Evolutionary conservation across 2,888 invertebrate species (phyloP), one percentile per base, ranked within the genome.

Genomic region (Serripes groenlandicus): DNA sequence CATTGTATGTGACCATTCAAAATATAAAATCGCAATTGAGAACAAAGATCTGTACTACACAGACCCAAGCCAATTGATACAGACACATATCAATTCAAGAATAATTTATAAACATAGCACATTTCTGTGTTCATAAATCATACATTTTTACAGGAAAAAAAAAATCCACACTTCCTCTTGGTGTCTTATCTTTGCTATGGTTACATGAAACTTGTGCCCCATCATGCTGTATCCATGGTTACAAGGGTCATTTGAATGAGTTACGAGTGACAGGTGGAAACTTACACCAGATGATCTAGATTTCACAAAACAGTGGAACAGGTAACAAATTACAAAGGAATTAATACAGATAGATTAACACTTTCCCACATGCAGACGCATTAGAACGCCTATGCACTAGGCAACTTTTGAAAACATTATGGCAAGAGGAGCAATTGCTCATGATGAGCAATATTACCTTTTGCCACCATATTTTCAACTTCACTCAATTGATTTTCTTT

Each of bases 191-290:
- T 80, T 69, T 34, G 66, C 64, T 80, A 78, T 66, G 70, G 75
- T 83, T 78, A 62, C 69, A 71, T 70, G 42, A 69, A 73, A 54
- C 32, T 49, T 21, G 62, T 75, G 78, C 54, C 78, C 62, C 78
- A 81, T 81, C 81, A 85, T 82, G 75, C 64, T 69, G 83, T 86
- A 79, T 30, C 86, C 62, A 83, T 76, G 64, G 86, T 34, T 74
- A 86, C 83, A 64, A 68, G 62, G 86, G 83, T 83, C 86, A 86
- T 86, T 86, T 86, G 80, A 64, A 86, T 83, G 86, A 86, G 81
- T 86, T 86, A 86, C 76, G 83, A 76, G 76, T 76, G 83, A 86
- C 86, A 86, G 86, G 83, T 86, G 86, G 76, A 76, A 75, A 75
- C 72, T 37, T 56, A 72, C 75, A 75, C 80, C 75, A 81, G 52